A percentile compares a stretch with the other conserved stretches of the same genome.
These are phyloP conservation scores for Schizotus pectinicornis DNA, from an alignment of 2,888 invertebrate species.

Conservation along the genomic window DNA sequence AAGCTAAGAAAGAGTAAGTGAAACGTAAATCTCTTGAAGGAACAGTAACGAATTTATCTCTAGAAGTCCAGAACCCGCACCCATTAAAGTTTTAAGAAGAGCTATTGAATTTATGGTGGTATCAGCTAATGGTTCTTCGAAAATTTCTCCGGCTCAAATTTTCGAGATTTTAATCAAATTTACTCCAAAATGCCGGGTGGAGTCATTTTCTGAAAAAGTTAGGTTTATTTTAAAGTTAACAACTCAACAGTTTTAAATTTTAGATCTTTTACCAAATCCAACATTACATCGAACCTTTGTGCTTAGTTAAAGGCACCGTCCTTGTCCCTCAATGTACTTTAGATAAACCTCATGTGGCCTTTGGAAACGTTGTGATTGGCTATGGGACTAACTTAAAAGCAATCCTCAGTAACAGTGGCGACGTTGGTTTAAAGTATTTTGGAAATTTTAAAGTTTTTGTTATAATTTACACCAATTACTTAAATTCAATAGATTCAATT, in stretches of 20 bases:
- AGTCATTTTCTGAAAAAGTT: slow-evolving; percentile 51
- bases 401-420: slow-evolving; percentile 63
- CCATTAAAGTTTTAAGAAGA: slow-evolving; percentile 3
- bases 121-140: slow-evolving; percentile 45
- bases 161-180: slow-evolving; percentile 53
- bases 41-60: too few species aligned
- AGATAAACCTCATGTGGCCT: slow-evolving; percentile 60
- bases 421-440: slow-evolving; percentile 37
- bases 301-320: slow-evolving; percentile 62
- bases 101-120: slow-evolving; percentile 36
- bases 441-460: background rate
- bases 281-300: slow-evolving; percentile 61
- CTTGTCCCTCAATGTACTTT: slow-evolving; percentile 61
- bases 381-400: slow-evolving; percentile 57
- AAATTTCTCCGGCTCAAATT: slow-evolving; percentile 50
- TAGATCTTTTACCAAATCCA: slow-evolving; percentile 61
- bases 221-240: background rate
- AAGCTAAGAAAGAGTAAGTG: slow-evolving; percentile 10
- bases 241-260: slow-evolving; percentile 21
- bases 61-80: slow-evolving; percentile 7
- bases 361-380: slow-evolving; percentile 62
- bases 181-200: slow-evolving; percentile 50
- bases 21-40: slow-evolving; percentile 5
- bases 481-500: slow-evolving; percentile 58
- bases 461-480: background rate